phyloP scores from a whole-genome alignment of 1,140 invertebrate genomes.

The Leptinotarsa defecta region DNA sequence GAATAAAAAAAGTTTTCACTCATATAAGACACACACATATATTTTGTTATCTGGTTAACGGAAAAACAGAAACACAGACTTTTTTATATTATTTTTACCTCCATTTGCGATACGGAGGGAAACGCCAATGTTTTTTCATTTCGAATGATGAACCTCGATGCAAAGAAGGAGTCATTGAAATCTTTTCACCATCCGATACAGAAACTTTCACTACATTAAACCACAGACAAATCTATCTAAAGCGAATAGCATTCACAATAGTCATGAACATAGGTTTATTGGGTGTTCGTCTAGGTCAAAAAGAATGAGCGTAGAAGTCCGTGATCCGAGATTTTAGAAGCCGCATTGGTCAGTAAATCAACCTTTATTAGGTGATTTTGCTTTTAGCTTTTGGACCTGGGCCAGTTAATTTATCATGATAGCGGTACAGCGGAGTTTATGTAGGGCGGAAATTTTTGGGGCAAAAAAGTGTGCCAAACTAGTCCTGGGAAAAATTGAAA shows the following conservation, averaged over 20 bases:
- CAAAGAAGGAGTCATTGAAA: background rate
- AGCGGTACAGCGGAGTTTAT: constrained; percentile 1
- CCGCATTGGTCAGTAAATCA: constrained; percentile 20
- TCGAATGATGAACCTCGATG: too few species aligned
- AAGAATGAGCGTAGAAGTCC: constrained; percentile 18
- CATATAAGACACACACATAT: too few species aligned
- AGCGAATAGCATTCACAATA: background rate
- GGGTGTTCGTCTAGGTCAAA: background rate
- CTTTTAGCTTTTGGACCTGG: constrained; percentile 23
- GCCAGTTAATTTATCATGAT: constrained; percentile 20
- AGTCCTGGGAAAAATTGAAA: too few species aligned
- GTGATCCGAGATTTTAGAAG: constrained; percentile 24
- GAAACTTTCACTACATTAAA: background rate
- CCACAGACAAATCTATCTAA: background rate
- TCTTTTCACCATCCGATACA: background rate
- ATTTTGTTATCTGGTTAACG: too few species aligned
- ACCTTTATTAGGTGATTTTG: constrained; percentile 18
- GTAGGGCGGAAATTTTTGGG: background rate
- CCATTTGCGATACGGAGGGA: too few species aligned
- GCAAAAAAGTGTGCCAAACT: background rate
- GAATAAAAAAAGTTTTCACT: too few species aligned
- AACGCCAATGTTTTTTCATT: too few species aligned
- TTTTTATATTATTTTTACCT: too few species aligned
- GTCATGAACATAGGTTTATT: background rate
- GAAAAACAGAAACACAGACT: too few species aligned